phyloP scores from a whole-genome alignment of 2,888 invertebrate genomes.

The Linyphia triangularis region DNA sequence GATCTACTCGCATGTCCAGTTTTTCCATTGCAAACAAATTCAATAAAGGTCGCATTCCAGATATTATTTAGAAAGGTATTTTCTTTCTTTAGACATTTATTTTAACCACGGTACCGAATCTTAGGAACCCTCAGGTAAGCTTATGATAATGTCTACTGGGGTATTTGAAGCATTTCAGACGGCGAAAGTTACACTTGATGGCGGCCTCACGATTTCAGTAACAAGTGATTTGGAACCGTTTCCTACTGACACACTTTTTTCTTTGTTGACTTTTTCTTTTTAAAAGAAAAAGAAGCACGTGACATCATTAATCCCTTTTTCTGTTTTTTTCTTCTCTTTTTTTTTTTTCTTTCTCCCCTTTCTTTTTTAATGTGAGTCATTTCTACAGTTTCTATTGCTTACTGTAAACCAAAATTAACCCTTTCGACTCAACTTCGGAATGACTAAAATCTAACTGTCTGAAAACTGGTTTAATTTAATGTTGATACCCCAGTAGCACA shows the following conservation, averaged over 20 bases:
- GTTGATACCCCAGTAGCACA: too few species aligned
- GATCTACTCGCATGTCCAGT: too few species aligned
- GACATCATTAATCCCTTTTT: background rate
- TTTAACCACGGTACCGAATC: background rate
- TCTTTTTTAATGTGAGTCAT: too few species aligned
- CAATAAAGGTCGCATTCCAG: too few species aligned
- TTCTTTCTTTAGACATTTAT: background rate
- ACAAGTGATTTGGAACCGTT: slow-evolving; percentile 11
- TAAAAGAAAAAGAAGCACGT: background rate
- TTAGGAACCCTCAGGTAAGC: background rate
- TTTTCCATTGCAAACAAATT: too few species aligned
- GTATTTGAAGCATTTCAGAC: background rate
- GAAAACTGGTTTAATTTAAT: too few species aligned
- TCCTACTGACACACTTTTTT: slow-evolving; percentile 36
- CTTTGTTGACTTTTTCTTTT: background rate
- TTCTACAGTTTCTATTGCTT: too few species aligned
- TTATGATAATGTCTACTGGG: background rate
- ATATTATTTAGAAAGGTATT: background rate
- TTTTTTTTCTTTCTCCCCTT: too few species aligned
- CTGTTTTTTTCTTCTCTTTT: background rate
- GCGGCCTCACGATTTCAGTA: background rate
- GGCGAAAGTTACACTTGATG: background rate
- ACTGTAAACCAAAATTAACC: too few species aligned
- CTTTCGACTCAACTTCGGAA: too few species aligned
- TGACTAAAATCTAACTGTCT: too few species aligned